Evolutionary conservation across 2,797 vertebrate species (phyloP), one percentile per base, ranked within the genome.

Genomic region (Diceros bicornis): DNA sequence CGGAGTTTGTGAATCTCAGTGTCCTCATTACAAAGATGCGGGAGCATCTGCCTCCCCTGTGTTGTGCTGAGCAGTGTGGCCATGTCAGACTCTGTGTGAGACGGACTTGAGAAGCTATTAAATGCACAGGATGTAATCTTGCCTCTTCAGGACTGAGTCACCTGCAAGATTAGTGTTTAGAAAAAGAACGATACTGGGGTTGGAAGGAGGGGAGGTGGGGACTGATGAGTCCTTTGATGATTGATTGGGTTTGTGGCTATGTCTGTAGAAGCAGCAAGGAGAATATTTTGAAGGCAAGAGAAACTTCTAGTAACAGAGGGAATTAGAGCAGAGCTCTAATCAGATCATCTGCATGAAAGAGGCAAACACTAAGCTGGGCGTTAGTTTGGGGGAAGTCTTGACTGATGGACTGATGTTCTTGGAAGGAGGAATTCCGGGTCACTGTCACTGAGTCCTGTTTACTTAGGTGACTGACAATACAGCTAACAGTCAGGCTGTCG

Each of bases 281-380:
- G 91, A 83, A 27, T 74, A 44, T n/a, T 79, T 94, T 84, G 52
- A 89, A 89, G n/a, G 10, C 32, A 85, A 71, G 81, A 50, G 52
- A 64, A 59, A 62, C 4, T 27, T 79, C 72, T 87, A 77, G 21
- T 52, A 87, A 77, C 25, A 57, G 55, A 47, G 21, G n/a, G 32
- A 91, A 25, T 78, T 72, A 6, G 68, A 27, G 4, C 57, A 47
- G 69, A 72, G 23, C 29, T 64, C 37, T 95, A 44, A 68, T 52
- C 34, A 89, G 57, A 74, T 83, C 59, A 52, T 55, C 21, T 52
- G 29, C 61, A n/a, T 75, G 62, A 83, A 88, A 71, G 77, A 52
- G 25, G 55, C 20, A 83, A 34, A 18, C 41, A 18, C 29, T 21
- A 75, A 64, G 9, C 12, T 29, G 59, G 20, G 9, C 14, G 1